Percentiles rank a stretch among this genome's conserved stretches.
These are phyloP conservation scores for Podabrus alpinus DNA, from an alignment of 2,888 invertebrate genomes.

Conservation along the genomic window DNA sequence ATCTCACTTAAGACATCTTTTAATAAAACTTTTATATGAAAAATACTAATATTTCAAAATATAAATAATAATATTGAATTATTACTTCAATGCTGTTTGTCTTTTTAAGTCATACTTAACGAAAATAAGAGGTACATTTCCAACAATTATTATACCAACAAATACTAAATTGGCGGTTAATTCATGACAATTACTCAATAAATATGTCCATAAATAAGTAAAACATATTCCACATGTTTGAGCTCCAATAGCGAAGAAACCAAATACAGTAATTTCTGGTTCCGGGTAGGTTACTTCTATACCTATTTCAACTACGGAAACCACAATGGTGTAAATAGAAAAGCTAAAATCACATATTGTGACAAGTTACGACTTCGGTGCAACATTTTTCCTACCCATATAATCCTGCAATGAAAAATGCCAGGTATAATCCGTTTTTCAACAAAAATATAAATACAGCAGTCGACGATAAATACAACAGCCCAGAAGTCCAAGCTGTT, in stretches of 20 bases:
- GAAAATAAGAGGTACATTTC: background rate
- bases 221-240: background rate
- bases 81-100: background rate
- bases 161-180: background rate
- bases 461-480: background rate
- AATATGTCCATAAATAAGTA: background rate
- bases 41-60: too few relatives aligned
- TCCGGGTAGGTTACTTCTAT: background rate
- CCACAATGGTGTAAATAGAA: background rate
- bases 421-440: background rate
- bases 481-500: background rate
- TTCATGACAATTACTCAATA: background rate
- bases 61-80: too few relatives aligned
- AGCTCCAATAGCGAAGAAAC: background rate
- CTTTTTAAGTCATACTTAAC: background rate
- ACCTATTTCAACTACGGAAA: background rate
- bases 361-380: accelerated
- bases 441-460: background rate
- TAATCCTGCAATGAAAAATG: background rate
- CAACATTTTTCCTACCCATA: background rate
- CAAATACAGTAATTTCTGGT: background rate
- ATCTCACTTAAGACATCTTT: too few relatives aligned
- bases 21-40: too few relatives aligned
- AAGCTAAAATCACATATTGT: background rate
- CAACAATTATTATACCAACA: background rate